Percentiles rank a stretch among this genome's conserved stretches.
phyloP scores from a whole-genome alignment of 35 echinoderm and acorn worm genomes.

The Hemicentrotus pulcherrimus region DNA sequence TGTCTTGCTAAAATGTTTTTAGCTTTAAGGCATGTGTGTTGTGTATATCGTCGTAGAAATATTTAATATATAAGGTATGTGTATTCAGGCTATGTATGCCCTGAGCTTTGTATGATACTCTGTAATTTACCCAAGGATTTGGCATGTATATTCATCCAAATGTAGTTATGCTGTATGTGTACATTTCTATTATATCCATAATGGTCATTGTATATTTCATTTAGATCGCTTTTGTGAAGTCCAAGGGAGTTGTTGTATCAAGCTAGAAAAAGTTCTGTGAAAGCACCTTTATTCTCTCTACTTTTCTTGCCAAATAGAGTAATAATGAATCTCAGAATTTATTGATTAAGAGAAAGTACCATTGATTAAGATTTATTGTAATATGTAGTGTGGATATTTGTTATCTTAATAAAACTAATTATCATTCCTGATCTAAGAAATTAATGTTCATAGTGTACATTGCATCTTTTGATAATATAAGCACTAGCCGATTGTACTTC shows the following conservation, averaged over 20 bases:
- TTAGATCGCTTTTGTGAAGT: neutral
- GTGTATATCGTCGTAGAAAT: constrained; percentile 38
- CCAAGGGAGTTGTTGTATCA: neutral
- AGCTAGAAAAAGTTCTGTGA: neutral
- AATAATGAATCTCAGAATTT: neutral
- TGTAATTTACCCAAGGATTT: constrained; percentile 20
- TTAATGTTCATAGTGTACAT: neutral
- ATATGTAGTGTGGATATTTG: constrained; percentile 1
- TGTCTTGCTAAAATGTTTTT: neutral
- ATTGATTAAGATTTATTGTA: neutral
- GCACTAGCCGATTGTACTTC: neutral
- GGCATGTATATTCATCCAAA: constrained; percentile 36
- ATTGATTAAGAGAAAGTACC: neutral
- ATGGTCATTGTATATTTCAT: constrained; percentile 35
- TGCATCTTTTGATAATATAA: neutral
- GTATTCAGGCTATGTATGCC: constrained; percentile 40
- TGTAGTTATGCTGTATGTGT: constrained; percentile 16
- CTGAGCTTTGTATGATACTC: constrained; percentile 33
- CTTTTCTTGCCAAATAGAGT: constrained; percentile 27
- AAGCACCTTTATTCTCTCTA: constrained; percentile 31
- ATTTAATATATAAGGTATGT: constrained; percentile 49
- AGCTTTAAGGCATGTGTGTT: neutral
- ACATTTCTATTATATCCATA: neutral
- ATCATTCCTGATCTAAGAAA: neutral
- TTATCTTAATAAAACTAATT: neutral